A percentile compares a stretch with the other conserved stretches of the same genome.
Evolutionary conservation across 2,888 invertebrate genomes (phyloP).

Genomic region (Alviniconcha strummeri): DNA sequence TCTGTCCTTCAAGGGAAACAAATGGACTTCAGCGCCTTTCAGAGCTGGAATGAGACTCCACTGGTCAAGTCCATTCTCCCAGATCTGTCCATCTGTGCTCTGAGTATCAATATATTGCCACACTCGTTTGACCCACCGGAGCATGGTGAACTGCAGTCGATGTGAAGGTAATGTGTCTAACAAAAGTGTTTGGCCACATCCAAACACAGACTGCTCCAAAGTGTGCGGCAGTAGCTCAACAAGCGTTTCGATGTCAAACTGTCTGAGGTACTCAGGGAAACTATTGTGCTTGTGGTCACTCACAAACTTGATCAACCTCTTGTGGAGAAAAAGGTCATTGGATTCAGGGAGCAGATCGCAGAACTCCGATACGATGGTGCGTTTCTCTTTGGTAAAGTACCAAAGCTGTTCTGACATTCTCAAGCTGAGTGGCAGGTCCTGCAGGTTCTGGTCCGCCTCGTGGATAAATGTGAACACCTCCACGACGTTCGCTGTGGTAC

Average conservation of each 20-base stretch:
- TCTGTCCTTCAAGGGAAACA: conserved; percentile 6
- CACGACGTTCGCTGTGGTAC: background rate
- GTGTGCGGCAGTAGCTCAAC: background rate
- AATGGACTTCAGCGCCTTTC: background rate
- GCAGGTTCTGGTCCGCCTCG: background rate
- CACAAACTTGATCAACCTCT: background rate
- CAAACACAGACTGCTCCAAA: background rate
- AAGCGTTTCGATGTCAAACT: background rate
- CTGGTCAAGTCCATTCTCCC: background rate
- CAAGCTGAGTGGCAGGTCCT: conserved; percentile 10
- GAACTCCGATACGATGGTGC: conserved; percentile 7
- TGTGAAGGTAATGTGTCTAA: background rate
- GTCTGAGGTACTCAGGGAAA: background rate
- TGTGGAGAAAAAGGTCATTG: background rate
- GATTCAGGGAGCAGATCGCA: conserved; percentile 14
- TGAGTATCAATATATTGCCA: background rate
- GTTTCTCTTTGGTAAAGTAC: background rate
- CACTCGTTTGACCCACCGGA: background rate
- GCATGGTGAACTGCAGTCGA: background rate
- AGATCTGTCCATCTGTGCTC: background rate
- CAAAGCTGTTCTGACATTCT: conserved; percentile 11
- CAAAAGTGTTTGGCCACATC: background rate
- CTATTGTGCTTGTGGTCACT: too few species aligned
- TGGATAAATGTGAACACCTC: background rate
- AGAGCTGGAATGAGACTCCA: conserved; percentile 19